A percentile compares a stretch with the other conserved stretches of the same genome.
These are phyloP conservation scores for Aspidiotus destructor DNA, from an alignment of 2,888 invertebrate species.

Conservation along the genomic window DNA sequence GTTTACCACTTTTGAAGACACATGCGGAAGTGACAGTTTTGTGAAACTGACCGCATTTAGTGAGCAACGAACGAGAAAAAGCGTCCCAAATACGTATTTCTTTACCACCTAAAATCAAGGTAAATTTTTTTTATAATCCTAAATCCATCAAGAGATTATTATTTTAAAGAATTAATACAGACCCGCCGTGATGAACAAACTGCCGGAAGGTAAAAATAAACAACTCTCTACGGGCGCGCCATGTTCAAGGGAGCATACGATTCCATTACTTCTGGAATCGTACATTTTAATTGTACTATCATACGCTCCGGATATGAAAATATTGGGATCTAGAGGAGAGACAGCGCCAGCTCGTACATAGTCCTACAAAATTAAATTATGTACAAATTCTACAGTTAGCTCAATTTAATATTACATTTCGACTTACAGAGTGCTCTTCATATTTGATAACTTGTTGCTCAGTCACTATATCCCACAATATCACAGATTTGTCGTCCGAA, in stretches of 20 bases:
- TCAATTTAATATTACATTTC: neutral
- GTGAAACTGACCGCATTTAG: constrained; percentile 82
- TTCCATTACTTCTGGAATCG: constrained; percentile 63
- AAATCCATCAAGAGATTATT: neutral
- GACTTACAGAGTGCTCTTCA: constrained; percentile 19
- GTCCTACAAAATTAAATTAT: constrained; percentile 46
- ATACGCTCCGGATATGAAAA: constrained; percentile 77
- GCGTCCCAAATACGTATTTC: constrained; percentile 90
- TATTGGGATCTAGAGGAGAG: constrained; percentile 63
- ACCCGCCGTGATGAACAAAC: constrained; percentile 81
- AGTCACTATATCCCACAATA: constrained; percentile 83
- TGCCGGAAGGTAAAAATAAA: constrained; percentile 77
- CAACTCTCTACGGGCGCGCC: constrained; percentile 83
- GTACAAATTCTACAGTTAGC: neutral
- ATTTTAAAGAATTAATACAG: constrained; percentile 30
- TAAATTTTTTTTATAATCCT: too few relatives aligned
- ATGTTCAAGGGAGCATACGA: constrained; percentile 68
- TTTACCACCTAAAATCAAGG: constrained; percentile 54
- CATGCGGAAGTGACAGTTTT: constrained; percentile 85
- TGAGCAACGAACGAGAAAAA: constrained; percentile 73
- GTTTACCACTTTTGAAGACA: constrained; percentile 68
- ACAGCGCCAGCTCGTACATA: constrained; percentile 76
- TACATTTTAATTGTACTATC: constrained; percentile 80
- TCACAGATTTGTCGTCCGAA: constrained; percentile 79
- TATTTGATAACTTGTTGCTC: constrained; percentile 44